Evolutionary conservation across 2,888 invertebrate genomes (phyloP).

Genomic region (Anorthoa munda): DNA sequence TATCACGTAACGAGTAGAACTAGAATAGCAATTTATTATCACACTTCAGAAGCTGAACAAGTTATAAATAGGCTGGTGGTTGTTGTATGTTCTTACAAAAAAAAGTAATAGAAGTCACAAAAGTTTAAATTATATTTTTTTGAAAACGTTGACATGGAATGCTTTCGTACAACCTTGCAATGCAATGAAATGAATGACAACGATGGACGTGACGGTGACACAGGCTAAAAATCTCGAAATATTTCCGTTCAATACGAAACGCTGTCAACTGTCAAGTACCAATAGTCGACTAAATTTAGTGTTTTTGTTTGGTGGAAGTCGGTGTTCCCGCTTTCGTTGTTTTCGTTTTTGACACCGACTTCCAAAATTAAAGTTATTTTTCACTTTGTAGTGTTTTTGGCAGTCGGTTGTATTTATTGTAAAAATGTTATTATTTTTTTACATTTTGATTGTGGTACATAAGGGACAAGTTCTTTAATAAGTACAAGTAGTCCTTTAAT

Average conservation of each 20-base stretch:
- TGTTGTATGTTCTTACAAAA: neutral
- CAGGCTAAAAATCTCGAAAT: slow-evolving; percentile 44
- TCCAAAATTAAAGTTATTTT: too few relatives aligned
- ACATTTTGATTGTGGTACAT: too few relatives aligned
- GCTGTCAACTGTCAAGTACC: slow-evolving; percentile 41
- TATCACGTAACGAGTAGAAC: slow-evolving; percentile 10
- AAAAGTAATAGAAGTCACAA: neutral
- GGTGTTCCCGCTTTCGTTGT: too few relatives aligned
- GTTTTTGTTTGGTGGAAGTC: too few relatives aligned
- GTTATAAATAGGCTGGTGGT: neutral
- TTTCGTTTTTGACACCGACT: too few relatives aligned
- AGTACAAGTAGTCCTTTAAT: too few relatives aligned
- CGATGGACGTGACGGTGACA: neutral
- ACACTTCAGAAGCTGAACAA: neutral
- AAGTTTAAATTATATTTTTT: neutral
- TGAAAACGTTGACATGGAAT: slow-evolving; percentile 41
- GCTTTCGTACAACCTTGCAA: slow-evolving; percentile 16
- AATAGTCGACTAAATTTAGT: slow-evolving; percentile 36
- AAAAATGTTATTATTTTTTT: too few relatives aligned
- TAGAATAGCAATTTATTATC: slow-evolving; percentile 1
- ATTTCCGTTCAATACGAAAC: slow-evolving; percentile 32
- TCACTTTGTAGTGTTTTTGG: too few relatives aligned
- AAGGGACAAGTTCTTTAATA: too few relatives aligned
- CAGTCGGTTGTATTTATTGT: too few relatives aligned
- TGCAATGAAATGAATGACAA: neutral